Evolutionary conservation across 2,797 vertebrate species (phyloP).

Genomic region (Propithecus deckenii): DNA sequence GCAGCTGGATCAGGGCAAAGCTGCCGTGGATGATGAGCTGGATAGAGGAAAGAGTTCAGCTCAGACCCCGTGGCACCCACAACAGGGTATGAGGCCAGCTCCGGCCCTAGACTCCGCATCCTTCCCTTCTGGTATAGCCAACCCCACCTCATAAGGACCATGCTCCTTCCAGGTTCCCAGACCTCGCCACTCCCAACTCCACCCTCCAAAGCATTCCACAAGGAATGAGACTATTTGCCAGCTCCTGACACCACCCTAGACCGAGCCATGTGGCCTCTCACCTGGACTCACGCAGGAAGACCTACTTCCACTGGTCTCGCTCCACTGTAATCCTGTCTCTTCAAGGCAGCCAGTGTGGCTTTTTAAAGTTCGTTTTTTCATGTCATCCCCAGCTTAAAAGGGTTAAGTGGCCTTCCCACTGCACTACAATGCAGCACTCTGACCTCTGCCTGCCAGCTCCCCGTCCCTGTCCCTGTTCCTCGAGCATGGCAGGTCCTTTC

Average conservation of each 20-base stretch:
- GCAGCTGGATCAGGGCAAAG: constrained; percentile 93
- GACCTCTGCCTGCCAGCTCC: not conserved
- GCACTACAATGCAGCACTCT: not conserved
- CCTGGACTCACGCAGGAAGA: not conserved
- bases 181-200: not conserved
- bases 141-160: not conserved
- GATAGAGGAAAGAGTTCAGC: not conserved
- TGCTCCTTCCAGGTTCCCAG: not conserved
- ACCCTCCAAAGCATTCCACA: not conserved
- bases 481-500: not conserved
- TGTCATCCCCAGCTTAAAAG: not conserved
- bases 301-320: not conserved
- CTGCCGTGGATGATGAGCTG: constrained; percentile 96
- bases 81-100: not conserved
- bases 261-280: not conserved
- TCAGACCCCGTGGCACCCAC: not conserved
- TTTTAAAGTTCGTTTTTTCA: not conserved
- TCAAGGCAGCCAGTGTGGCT: not conserved
- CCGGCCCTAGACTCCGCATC: not conserved
- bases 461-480: not conserved
- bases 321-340: not conserved
- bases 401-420: not conserved
- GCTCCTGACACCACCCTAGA: not conserved
- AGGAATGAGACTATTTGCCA: not conserved
- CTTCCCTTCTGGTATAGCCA: not conserved